These are phyloP conservation scores for Gallinago nigripennis DNA, from an alignment of 2,797 vertebrate genomes.

Conservation along the genomic window DNA sequence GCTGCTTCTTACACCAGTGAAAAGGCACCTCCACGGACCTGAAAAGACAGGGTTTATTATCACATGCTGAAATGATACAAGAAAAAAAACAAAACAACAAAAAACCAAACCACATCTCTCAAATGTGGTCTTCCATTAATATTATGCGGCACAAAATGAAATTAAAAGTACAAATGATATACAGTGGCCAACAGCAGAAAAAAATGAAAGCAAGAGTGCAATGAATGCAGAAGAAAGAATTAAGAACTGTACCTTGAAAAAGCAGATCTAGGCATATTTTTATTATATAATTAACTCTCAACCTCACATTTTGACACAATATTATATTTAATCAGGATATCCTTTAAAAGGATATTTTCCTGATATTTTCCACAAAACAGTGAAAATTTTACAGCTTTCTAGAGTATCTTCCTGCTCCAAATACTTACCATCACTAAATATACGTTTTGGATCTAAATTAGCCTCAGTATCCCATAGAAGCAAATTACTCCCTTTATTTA, in stretches of 20 bases:
- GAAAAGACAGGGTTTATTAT: background rate
- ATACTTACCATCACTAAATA: background rate
- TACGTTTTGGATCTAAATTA: background rate
- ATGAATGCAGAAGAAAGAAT: background rate
- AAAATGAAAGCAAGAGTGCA: background rate
- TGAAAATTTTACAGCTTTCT: background rate
- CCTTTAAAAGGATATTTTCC: background rate
- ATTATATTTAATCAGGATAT: background rate
- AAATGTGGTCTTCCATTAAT: background rate
- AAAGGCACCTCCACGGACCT: background rate
- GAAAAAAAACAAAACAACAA: background rate
- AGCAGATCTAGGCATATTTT: background rate
- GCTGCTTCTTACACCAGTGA: rapidly evolving
- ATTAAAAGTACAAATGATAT: background rate
- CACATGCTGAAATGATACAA: background rate
- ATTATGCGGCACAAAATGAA: background rate
- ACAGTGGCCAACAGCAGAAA: background rate
- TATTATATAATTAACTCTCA: background rate
- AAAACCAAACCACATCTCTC: background rate
- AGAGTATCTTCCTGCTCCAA: background rate
- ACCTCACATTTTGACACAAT: background rate
- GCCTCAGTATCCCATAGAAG: background rate
- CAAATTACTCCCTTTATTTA: background rate
- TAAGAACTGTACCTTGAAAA: background rate
- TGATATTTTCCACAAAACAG: background rate